Percentiles rank a stretch among this genome's conserved stretches.
Conservation (phyloP, 2,888 invertebrate genomes). For the Diplolepis rosae region DNA sequence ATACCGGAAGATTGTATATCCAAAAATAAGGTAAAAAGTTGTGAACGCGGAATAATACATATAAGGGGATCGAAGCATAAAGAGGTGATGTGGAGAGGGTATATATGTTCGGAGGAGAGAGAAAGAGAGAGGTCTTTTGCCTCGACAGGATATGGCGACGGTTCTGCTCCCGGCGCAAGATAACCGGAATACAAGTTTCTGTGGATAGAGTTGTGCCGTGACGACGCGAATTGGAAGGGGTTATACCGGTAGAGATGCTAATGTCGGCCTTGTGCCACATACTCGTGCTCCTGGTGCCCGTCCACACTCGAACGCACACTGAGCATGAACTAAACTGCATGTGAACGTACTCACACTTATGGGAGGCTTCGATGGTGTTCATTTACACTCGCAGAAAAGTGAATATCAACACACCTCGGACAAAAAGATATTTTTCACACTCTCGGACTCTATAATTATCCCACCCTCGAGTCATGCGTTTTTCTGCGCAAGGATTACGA, state of each 20-base stretch:
- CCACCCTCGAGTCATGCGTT: background rate
- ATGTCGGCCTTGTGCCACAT: conserved; percentile 74
- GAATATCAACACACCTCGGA: conserved; percentile 4
- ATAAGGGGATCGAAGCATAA: background rate
- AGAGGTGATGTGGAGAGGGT: conserved; percentile 25
- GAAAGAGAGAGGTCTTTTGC: conserved; percentile 50
- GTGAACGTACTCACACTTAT: conserved; percentile 42
- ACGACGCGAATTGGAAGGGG: conserved; percentile 62
- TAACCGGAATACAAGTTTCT: conserved; percentile 70
- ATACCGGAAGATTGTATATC: no score
- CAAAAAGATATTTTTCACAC: background rate
- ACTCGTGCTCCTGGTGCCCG: conserved; percentile 64
- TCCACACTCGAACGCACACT: conserved; percentile 46
- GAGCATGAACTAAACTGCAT: conserved; percentile 1
- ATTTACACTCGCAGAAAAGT: background rate
- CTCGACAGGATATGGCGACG: conserved; percentile 46
- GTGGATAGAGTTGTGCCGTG: conserved; percentile 67
- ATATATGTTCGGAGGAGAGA: conserved; percentile 31
- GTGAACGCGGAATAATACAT: no score
- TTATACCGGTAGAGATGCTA: conserved; percentile 74
- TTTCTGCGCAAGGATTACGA: background rate
- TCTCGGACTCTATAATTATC: background rate
- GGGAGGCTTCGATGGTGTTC: conserved; percentile 54
- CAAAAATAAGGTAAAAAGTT: no score
- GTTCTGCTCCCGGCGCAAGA: conserved; percentile 55